Percentiles rank a stretch among this genome's conserved stretches.
Conservation (phyloP, 2,113 vertebrate genomes). For the Lamprologus lemairii region DNA sequence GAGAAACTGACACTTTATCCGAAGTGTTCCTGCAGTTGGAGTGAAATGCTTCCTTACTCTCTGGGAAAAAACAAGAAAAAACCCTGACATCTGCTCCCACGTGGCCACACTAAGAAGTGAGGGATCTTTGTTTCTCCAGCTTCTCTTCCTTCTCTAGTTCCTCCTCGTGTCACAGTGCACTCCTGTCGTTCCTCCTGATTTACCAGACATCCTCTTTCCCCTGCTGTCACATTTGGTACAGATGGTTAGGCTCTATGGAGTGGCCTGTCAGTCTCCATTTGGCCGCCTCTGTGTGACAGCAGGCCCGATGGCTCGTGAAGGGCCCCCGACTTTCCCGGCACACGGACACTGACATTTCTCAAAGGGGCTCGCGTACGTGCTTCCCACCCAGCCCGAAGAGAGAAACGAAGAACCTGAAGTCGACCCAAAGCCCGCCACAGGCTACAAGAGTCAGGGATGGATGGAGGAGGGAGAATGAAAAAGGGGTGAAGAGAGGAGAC, state of each 20-base stretch:
- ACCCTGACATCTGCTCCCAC: slow-evolving; percentile 37
- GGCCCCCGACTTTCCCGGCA: slow-evolving; percentile 70
- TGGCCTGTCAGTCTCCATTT: slow-evolving; percentile 83
- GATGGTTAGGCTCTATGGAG: slow-evolving; percentile 82
- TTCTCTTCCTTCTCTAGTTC: slow-evolving; percentile 28
- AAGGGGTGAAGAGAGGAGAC: not conserved
- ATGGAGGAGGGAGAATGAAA: not conserved
- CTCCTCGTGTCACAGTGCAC: slow-evolving; percentile 40
- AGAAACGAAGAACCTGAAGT: slow-evolving; percentile 66
- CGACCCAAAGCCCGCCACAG: slow-evolving; percentile 47
- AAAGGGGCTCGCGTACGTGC: slow-evolving; percentile 60
- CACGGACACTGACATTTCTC: slow-evolving; percentile 81
- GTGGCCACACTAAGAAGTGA: not conserved
- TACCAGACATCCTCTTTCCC: slow-evolving; percentile 67
- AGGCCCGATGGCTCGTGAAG: slow-evolving; percentile 79
- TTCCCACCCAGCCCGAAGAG: slow-evolving; percentile 70
- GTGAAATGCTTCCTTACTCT: not conserved
- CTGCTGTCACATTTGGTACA: slow-evolving; percentile 86
- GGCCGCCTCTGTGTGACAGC: slow-evolving; percentile 73
- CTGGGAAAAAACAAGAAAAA: not conserved
- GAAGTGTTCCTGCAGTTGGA: not conserved
- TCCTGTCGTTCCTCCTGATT: slow-evolving; percentile 60
- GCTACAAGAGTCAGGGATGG: not conserved
- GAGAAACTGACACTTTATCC: slow-evolving; percentile 15
- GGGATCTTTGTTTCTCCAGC: slow-evolving; percentile 1